Evolutionary conservation across 2,797 vertebrate genomes (phyloP).

Genomic region (Esox lucius): DNA sequence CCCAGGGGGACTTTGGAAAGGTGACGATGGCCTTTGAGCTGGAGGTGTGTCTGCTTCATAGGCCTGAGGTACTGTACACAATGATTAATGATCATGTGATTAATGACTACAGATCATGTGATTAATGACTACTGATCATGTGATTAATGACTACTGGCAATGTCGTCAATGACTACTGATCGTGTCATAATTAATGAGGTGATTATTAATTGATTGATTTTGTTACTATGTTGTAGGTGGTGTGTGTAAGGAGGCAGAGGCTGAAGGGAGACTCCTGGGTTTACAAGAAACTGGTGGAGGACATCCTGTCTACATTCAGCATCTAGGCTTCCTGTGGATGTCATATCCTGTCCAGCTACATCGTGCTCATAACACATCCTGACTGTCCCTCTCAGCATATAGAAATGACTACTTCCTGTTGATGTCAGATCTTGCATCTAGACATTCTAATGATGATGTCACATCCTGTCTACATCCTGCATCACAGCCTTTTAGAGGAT

Average conservation of each 20-base stretch:
- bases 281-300: conserved; percentile 93
- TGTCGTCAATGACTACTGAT: no score
- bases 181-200: no score
- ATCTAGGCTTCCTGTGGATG: conserved; percentile 18
- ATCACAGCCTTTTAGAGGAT: no score
- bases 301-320: conserved; percentile 83
- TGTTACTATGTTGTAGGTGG: conserved; percentile 43
- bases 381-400: no score
- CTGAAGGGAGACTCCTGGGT: conserved; percentile 96
- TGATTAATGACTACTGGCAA: no score
- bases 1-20: conserved; percentile 87
- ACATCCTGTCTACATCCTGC: no score
- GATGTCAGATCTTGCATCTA: neutral
- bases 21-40: conserved; percentile 91
- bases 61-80: conserved; percentile 58
- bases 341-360: no score
- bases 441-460: neutral
- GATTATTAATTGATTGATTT: neutral
- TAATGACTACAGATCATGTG: no score
- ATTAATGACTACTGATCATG: no score
- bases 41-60: conserved; percentile 89
- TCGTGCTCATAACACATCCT: no score
- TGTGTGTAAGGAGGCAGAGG: conserved; percentile 86
- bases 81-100: neutral
- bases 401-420: neutral